Evolutionary conservation across 2,113 vertebrate species (phyloP).

Genomic region (Anolis carolinensis): DNA sequence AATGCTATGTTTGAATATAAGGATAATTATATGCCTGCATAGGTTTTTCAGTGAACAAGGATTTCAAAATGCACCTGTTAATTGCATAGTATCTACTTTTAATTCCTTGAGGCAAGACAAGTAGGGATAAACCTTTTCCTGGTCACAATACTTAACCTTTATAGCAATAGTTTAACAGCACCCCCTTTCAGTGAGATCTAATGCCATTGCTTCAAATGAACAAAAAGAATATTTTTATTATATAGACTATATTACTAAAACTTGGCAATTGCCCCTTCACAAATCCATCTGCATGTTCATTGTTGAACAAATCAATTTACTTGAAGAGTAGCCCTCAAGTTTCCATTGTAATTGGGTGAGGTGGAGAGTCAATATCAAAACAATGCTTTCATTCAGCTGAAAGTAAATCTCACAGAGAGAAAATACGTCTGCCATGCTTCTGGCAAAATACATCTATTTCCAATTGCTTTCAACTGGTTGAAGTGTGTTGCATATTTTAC

Average conservation of each 20-base stretch:
- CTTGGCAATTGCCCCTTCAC: not conserved
- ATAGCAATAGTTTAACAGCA: not conserved
- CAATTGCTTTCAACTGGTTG: not conserved
- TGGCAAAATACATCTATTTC: not conserved
- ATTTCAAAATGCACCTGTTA: constrained; percentile 37
- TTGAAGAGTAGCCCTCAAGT: constrained; percentile 45
- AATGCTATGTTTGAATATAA: constrained; percentile 48
- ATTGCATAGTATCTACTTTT: constrained; percentile 21
- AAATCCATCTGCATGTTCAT: not conserved
- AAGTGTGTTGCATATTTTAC: not conserved
- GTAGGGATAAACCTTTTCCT: constrained; percentile 16
- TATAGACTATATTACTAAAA: constrained; percentile 2
- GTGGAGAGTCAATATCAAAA: constrained; percentile 4
- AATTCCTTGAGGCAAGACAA: constrained; percentile 19
- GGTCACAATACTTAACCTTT: not conserved
- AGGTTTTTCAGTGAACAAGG: constrained; percentile 33
- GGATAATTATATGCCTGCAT: constrained; percentile 49
- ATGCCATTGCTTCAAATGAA: constrained; percentile 16
- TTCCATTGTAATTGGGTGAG: not conserved
- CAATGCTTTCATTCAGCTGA: constrained; percentile 38
- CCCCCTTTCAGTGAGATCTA: constrained; percentile 9
- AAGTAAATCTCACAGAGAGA: constrained; percentile 20
- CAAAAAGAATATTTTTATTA: constrained; percentile 36
- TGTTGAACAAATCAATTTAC: constrained; percentile 35
- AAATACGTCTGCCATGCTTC: constrained; percentile 23